Evolutionary conservation across 1,140 invertebrate species (phyloP).

Genomic region (Papilio glaucus): DNA sequence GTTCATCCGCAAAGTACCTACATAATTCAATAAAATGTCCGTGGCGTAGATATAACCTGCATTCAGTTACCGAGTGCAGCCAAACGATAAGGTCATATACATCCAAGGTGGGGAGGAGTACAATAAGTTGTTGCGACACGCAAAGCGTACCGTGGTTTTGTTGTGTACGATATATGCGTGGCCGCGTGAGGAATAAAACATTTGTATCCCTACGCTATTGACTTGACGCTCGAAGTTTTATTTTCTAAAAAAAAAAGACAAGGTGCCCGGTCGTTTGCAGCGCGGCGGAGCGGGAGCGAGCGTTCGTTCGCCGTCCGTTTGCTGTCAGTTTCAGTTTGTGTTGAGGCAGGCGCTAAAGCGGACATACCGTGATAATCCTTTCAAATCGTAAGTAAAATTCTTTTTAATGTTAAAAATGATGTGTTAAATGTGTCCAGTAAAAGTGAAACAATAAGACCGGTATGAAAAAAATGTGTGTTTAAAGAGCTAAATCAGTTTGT

Average conservation of each 20-base stretch:
- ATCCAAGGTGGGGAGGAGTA: slow-evolving; percentile 66
- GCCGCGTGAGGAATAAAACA: slow-evolving; percentile 40
- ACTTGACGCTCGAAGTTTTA: slow-evolving; percentile 54
- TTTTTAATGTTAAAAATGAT: slow-evolving; percentile 47
- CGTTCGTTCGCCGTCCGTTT: slow-evolving; percentile 29
- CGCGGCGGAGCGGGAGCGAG: slow-evolving; percentile 52
- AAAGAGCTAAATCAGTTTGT: slow-evolving; percentile 35
- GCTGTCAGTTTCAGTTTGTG: too few relatives aligned
- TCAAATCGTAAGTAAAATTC: slow-evolving; percentile 63
- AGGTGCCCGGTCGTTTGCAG: slow-evolving; percentile 56
- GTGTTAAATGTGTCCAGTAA: slow-evolving; percentile 51
- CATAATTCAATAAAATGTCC: slow-evolving; percentile 39
- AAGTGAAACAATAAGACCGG: slow-evolving; percentile 37
- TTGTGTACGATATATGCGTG: slow-evolving; percentile 39
- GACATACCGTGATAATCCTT: slow-evolving; percentile 53
- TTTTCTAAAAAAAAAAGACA: slow-evolving; percentile 44
- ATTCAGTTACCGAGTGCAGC: slow-evolving; percentile 70
- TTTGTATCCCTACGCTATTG: slow-evolving; percentile 47
- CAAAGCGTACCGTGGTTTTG: slow-evolving; percentile 41
- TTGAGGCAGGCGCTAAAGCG: slow-evolving; percentile 55
- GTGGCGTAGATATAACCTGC: slow-evolving; percentile 54
- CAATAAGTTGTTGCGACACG: slow-evolving; percentile 59
- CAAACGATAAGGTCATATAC: slow-evolving; percentile 77
- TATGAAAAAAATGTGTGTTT: slow-evolving; percentile 41
- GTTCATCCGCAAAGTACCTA: slow-evolving; percentile 39